Evolutionary conservation across 35 echinoderm and acorn worm genomes (phyloP).

Genomic region (Ophiothrix spiculata): DNA sequence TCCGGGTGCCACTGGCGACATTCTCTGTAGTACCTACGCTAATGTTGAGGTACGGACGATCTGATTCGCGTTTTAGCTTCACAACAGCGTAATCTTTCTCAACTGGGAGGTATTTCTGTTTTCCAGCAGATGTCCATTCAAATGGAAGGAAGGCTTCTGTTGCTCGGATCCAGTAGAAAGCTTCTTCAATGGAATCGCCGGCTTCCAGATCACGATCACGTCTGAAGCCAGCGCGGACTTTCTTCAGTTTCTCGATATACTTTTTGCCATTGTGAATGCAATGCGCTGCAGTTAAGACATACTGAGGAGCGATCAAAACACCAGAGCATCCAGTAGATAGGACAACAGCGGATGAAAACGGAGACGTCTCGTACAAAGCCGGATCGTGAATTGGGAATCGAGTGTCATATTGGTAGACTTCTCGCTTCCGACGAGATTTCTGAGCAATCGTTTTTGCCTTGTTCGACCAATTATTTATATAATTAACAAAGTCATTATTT

Average conservation of each 20-base stretch:
- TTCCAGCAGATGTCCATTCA: conserved; percentile 56
- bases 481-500: conserved; percentile 52
- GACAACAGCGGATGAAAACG: conserved; percentile 72
- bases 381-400: conserved; percentile 58
- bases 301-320: conserved; percentile 52
- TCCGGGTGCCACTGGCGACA: conserved; percentile 37
- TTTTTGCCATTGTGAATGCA: conserved; percentile 77
- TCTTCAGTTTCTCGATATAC: conserved; percentile 42
- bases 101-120: conserved; percentile 38
- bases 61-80: conserved; percentile 50
- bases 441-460: conserved; percentile 11
- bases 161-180: conserved; percentile 64
- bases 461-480: conserved; percentile 61
- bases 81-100: conserved; percentile 90
- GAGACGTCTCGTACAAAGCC: conserved; percentile 37
- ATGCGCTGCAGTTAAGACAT: conserved; percentile 79
- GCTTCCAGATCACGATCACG: conserved; percentile 43
- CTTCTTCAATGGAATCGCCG: conserved; percentile 37
- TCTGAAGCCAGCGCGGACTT: conserved; percentile 60
- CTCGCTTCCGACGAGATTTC: conserved; percentile 31
- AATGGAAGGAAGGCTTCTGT: conserved; percentile 66
- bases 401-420: conserved; percentile 59
- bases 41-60: conserved; percentile 55
- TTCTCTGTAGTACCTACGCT: conserved; percentile 55
- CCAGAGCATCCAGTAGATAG: conserved; percentile 74